A percentile compares a stretch with the other conserved stretches of the same genome.
Evolutionary conservation across 2,888 invertebrate species (phyloP).

Genomic region (Ellobium chinense): DNA sequence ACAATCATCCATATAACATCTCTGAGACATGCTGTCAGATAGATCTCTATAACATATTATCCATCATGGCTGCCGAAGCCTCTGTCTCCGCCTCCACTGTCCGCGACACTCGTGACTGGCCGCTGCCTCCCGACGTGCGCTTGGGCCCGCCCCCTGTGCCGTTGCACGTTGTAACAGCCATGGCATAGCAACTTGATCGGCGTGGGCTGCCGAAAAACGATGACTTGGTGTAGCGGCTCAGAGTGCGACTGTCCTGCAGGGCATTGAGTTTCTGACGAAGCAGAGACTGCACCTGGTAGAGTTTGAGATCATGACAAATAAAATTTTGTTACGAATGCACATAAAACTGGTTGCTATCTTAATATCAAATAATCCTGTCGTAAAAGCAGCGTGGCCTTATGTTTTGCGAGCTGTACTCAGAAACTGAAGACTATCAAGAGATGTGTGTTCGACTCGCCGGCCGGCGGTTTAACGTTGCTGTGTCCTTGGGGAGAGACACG

Average conservation of each 20-base stretch:
- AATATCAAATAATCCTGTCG: too few species aligned
- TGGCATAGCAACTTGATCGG: conserved; percentile 50
- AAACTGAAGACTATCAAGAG: too few species aligned
- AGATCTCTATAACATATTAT: conserved; percentile 9
- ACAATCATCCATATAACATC: too few species aligned
- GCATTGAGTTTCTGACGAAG: conserved; percentile 65
- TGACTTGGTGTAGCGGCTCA: conserved; percentile 67
- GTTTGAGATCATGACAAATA: too few species aligned
- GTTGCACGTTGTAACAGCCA: conserved; percentile 33
- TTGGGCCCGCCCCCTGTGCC: conserved; percentile 10
- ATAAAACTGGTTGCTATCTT: too few species aligned
- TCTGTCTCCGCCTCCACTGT: conserved; percentile 30
- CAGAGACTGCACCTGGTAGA: conserved; percentile 63
- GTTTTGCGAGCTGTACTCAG: too few species aligned
- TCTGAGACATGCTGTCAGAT: too few species aligned
- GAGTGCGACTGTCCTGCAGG: conserved; percentile 62
- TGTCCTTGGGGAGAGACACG: too few species aligned
- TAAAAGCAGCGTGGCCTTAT: too few species aligned
- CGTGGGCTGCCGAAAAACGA: conserved; percentile 61
- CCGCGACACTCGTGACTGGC: conserved; percentile 6
- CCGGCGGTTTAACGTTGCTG: too few species aligned
- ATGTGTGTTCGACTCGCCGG: too few species aligned
- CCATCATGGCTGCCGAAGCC: conserved; percentile 35
- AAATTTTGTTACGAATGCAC: too few species aligned
- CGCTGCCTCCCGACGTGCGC: conserved; percentile 5